Base-by-base conservation (phyloP, 23 tunicate species). In the Trididemnum miniatum region DNA sequence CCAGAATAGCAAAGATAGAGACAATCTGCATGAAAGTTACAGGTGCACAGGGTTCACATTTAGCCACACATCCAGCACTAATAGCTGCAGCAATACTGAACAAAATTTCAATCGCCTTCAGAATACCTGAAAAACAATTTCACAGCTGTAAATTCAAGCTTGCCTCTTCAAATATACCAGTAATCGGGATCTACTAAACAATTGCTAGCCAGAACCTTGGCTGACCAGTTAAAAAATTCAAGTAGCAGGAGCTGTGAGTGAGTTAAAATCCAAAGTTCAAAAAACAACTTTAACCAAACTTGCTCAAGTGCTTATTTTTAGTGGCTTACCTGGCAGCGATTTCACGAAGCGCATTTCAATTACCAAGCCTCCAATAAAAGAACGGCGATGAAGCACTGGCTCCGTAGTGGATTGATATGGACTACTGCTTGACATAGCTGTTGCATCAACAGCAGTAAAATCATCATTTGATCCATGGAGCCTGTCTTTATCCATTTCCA, bases 401-500 rank as follows among this genome's bases (percentile, higher is more conserved):
- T 93, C 93, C 7, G 98, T 93, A 2, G 98, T 93, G 12, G 98
- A 86, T 88, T 93, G 98, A 81, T 93, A 93, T 18, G 98, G 98
- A 35, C 94, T 88, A 26, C 72, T 88, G 34, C 80, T 81, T 2
- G 98, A 88, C 36, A 93, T 88, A 89, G 88, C 87, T 22, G 93
- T 78, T 0, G 85, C 78, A 87, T 92, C 88, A 23, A 44, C 89
- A 28, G 84, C 87, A 0, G 82, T 65, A 35, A 76, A 50, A 31
- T 84, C 89, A 33, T 93, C 98, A 83, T 92, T 85, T 52, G 72
- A 79, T 18, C 76, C 80, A 1, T 85, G 72, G n/a, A 28, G 74
- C 34, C 51, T 79, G n/a, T 86, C 83, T 22, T 38, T 65, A 35
- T 79, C 84, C 90, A 86, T 86, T n/a, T n/a, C n/a, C n/a, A n/a